Evolutionary conservation across 2,113 vertebrate species (phyloP).

Genomic region (Mastomys natalensis): DNA sequence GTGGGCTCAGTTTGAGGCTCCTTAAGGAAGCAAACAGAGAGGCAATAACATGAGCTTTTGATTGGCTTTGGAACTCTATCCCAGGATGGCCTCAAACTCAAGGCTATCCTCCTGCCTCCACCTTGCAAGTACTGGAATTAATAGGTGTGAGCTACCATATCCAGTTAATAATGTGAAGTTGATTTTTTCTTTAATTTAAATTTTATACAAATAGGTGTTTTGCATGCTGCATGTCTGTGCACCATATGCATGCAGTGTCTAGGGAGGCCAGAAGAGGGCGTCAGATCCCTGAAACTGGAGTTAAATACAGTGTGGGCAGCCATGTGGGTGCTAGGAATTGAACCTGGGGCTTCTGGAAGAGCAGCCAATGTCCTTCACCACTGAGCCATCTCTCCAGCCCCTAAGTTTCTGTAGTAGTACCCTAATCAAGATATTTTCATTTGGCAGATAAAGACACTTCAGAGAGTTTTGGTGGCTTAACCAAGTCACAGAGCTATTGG

Average conservation of each 20-base stretch:
- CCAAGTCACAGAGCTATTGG: background rate
- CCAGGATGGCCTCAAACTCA: background rate
- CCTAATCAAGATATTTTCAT: background rate
- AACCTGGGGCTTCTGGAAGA: background rate
- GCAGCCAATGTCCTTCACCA: background rate
- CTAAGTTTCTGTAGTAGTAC: background rate
- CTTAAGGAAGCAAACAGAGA: background rate
- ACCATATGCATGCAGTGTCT: background rate
- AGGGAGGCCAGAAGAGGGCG: background rate
- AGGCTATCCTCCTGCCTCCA: background rate
- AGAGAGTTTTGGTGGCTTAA: background rate
- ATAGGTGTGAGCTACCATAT: too few species aligned
- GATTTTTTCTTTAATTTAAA: background rate
- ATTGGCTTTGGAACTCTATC: background rate
- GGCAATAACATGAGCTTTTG: background rate
- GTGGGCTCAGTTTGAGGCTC: background rate
- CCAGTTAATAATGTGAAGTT: background rate
- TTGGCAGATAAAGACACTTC: background rate
- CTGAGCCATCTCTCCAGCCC: background rate
- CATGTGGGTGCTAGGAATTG: background rate
- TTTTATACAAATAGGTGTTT: background rate
- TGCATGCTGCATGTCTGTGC: background rate
- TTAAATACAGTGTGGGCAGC: background rate
- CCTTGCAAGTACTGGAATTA: background rate
- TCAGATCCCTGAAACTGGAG: background rate